Base-by-base conservation (phyloP, 92 coral and sea anemone species). In the Bergia sp. region DNA sequence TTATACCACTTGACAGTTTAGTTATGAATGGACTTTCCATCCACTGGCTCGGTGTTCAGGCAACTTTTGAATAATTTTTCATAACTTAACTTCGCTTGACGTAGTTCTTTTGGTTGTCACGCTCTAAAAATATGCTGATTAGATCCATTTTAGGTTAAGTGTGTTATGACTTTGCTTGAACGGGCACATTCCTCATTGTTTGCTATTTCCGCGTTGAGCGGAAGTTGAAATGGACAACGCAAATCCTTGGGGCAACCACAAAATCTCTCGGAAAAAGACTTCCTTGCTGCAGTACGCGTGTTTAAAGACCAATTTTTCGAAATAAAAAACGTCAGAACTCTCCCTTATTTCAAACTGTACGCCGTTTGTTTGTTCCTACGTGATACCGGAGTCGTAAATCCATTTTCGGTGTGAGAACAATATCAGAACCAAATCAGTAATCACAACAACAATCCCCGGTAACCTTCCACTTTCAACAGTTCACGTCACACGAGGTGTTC, bases 31-130 rank as follows among this genome's bases (percentile, higher is more conserved):
- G 79, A 75, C 23, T 38, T 69, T 13, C 78, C 9, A 40, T 65
- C 6, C 38, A 82, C 39, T 5, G 38, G 47, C 65, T 61, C 38
- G 1, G 45, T 84, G 75, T 16, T 69, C 44, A 4, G 29, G 37
- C 66, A 71, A 47, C 47, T 44, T 23, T 11, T 47, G 87, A 84
- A 84, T 84, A 84, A 42, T 36, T 84, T 83, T 84, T 84, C 87
- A 84, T 84, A 71, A n/a, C 45, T 83, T 84, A 47, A 84, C 66
- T 37, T 44, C 77, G 78, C 77, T 49, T 84, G 87, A 84, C 87
- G 86, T 73, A 84, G 0, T 37, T 47, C 43, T 29, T 45, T 71
- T 7, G 65, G 11, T 12, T 84, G 66, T 69, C 79, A 36, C 58
- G 67, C 78, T 84, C 53, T 0, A 5, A 43, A 84, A 45, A 71